Base-by-base conservation (phyloP, 2,888 invertebrate species). In the Noctua comes region DNA sequence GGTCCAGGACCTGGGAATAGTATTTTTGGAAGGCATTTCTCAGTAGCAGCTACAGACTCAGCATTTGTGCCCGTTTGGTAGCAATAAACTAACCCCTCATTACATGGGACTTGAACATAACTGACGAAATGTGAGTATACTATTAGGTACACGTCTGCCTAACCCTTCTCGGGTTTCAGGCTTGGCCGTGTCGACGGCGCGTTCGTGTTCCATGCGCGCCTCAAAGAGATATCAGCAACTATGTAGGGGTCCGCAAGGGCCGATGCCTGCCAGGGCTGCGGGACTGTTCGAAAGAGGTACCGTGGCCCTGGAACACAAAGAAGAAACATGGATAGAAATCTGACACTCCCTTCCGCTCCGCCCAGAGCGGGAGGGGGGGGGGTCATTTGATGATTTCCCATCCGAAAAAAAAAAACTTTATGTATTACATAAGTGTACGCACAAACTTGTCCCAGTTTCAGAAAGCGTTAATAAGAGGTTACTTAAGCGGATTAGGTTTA, bases 401-500 rank as follows among this genome's bases (percentile, higher is more conserved):
- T n/a, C n/a, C n/a, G n/a, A n/a, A n/a, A n/a, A n/a, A n/a, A n/a
- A n/a, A n/a, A n/a, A n/a, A n/a, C n/a, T n/a, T n/a, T n/a, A n/a
- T n/a, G n/a, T n/a, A n/a, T n/a, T 4, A 24, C 66, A n/a, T 66
- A 62, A 57, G 27, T 48, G 21, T 31, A 27, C 48, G 64, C 46
- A 72, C 68, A 27, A 54, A 68, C 70, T 43, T 36, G 86, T 21
- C 75, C 83, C 21, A 76, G 79, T 76, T 85, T 73, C 73, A 68
- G 59, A 59, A 54, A 71, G 74, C 75, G 86, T 64, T 79, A 73
- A 73, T 83, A 75, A 73, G 77, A 64, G 71, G 73, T 86, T 79
- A 82, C 80, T 75, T 78, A 87, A 87, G 73, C 80, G 74, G 82
- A 77, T 87, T 84, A 74, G 43, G 68, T 85, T 87, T 79, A 86